phyloP scores from a whole-genome alignment of 2,113 vertebrate species.

The Neopipo cinnamomea region DNA sequence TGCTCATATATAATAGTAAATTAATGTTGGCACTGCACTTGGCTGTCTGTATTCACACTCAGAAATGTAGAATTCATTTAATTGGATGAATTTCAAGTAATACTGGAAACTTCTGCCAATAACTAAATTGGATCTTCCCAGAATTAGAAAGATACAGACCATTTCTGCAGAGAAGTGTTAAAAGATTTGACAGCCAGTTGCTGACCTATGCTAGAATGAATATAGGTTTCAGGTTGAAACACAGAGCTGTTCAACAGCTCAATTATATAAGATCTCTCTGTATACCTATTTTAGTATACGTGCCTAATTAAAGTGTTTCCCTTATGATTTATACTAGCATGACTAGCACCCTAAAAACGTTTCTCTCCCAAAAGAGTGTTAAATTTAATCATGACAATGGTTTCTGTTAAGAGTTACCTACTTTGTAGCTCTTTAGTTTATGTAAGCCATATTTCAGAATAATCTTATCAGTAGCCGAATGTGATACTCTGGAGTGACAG shows the following conservation, averaged over 20 bases:
- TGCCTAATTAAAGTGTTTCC: background rate
- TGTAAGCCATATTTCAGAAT: background rate
- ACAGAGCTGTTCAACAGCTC: background rate
- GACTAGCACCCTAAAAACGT: background rate
- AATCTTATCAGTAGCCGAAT: background rate
- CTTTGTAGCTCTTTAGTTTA: background rate
- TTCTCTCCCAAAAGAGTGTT: background rate
- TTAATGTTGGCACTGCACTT: background rate
- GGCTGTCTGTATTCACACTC: background rate
- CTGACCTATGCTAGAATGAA: background rate
- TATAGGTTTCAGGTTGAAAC: background rate
- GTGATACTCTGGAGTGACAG: background rate
- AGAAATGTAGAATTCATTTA: constrained; percentile 14
- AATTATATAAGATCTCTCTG: background rate
- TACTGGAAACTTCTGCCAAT: background rate
- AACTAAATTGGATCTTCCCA: background rate
- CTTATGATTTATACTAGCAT: background rate
- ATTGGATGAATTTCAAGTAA: constrained; percentile 1
- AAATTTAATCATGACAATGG: background rate
- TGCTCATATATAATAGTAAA: background rate
- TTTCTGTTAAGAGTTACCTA: background rate
- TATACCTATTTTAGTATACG: background rate
- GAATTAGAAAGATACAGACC: background rate
- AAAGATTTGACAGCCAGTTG: background rate
- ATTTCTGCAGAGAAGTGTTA: background rate